Evolutionary conservation across 2,797 vertebrate species (phyloP).

Genomic region (Malurus splendens): DNA sequence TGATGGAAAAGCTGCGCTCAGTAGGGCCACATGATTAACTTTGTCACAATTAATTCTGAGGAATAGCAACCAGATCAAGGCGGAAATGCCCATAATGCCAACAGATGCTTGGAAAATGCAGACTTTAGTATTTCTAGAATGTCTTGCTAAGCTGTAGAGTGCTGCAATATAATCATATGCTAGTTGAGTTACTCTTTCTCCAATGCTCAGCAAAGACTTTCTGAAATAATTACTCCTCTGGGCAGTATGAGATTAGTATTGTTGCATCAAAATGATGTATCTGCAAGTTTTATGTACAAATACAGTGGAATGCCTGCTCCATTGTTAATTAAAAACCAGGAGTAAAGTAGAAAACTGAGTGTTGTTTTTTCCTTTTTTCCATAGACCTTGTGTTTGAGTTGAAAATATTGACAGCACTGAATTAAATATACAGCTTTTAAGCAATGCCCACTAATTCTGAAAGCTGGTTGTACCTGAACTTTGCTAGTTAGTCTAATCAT

Average conservation of each 20-base stretch:
- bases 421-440: not conserved
- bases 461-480: not conserved
- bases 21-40: not conserved
- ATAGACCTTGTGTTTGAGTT: not conserved
- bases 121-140: not conserved
- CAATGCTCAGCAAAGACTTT: not conserved
- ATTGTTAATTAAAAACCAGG: not conserved
- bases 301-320: not conserved
- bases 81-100: not conserved
- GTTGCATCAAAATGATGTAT: not conserved
- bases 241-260: not conserved
- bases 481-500: not conserved
- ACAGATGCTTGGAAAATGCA: not conserved
- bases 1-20: not conserved
- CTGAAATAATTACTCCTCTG: not conserved
- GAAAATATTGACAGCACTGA: not conserved
- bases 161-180: not conserved
- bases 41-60: not conserved
- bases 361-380: not conserved
- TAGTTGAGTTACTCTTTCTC: not conserved
- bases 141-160: not conserved
- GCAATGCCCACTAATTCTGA: not conserved
- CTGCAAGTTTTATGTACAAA: not conserved
- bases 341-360: not conserved
- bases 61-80: not conserved